Evolutionary conservation across 2,888 invertebrate genomes (phyloP).

Genomic region (Agriopis aurantiaria): DNA sequence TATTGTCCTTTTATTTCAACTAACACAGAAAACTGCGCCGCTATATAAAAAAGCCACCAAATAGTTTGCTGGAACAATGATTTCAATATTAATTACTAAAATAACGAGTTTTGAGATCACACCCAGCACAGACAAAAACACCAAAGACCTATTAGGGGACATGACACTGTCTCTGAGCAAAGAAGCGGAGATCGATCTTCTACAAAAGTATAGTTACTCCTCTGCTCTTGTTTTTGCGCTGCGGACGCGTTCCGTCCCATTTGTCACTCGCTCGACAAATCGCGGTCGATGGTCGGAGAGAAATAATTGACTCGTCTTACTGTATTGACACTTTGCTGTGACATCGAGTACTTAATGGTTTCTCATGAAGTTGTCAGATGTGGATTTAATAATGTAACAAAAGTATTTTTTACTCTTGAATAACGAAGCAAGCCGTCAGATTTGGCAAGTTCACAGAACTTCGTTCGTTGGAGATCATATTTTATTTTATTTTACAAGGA

Average conservation of each 20-base stretch:
- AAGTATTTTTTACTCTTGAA: neutral
- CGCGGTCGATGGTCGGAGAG: slow-evolving; percentile 11
- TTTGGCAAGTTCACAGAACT: too few relatives aligned
- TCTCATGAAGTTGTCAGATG: slow-evolving; percentile 10
- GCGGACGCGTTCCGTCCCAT: slow-evolving; percentile 20
- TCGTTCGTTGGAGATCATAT: too few relatives aligned
- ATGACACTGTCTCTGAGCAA: neutral
- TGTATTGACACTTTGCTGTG: slow-evolving; percentile 14
- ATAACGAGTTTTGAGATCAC: neutral
- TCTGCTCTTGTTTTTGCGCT: slow-evolving; percentile 1
- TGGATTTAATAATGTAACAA: slow-evolving; percentile 1
- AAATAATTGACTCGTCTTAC: slow-evolving; percentile 18
- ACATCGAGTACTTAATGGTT: slow-evolving; percentile 5
- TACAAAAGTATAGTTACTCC: neutral
- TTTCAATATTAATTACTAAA: neutral
- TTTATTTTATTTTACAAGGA: too few relatives aligned
- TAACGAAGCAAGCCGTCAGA: neutral
- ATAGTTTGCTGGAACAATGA: neutral
- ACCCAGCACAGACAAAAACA: neutral
- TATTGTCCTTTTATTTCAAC: too few relatives aligned
- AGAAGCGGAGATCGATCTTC: neutral
- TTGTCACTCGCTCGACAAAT: slow-evolving; percentile 18
- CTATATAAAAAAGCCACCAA: too few relatives aligned
- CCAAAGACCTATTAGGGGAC: neutral
- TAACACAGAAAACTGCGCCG: too few relatives aligned